Base-by-base conservation (phyloP, 2,888 invertebrate genomes). In the Pristionchus mayeri region DNA sequence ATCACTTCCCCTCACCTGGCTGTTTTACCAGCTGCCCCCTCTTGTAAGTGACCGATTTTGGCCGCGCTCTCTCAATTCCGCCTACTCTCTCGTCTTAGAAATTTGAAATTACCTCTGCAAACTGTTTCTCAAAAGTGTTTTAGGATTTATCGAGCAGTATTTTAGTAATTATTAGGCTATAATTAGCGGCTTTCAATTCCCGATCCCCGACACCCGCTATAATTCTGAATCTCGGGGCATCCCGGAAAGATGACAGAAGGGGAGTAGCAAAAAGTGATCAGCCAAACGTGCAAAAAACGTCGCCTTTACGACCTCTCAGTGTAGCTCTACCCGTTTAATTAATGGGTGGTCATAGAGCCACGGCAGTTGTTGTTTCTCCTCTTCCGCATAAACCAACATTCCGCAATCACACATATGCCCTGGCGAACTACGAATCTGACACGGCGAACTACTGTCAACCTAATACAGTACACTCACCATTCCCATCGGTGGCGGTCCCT, bases 1-100 rank as follows among this genome's bases (percentile, higher is more conserved):
- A 78, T 50, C 50, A 78, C 76, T 27, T 3, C 21, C 54, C 57
- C 37, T 80, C 80, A 80, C 80, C 80, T 80, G 80, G 18, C 80
- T 80, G 44, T 80, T 80, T 80, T 57, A 37, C 57, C 80, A 80
- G 80, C 80, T 80, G 80, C 24, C 48, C 2, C 76, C 48, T 44
- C n/a, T 30, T 50, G 50, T n/a, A 50, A 40, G 21, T 27, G 50
- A 21, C 27, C 78, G 48, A 50, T 27, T 4, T 21, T 16, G 4
- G 30, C 4, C 11, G 60, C 18, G 63, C 63, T 63, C 34, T 21
- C 34, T 63, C 63, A 2, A 6, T 44, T n/a, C 44, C n/a, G 2
- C 75, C 11, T 27, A 40, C 63, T 63, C n/a, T 37, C 34, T 37
- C 37, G 34, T 9, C 21, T 11, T 24, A 21, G 27, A 44, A 9